Base-by-base conservation (phyloP, 1,140 invertebrate genomes). In the Magallana angulata region DNA sequence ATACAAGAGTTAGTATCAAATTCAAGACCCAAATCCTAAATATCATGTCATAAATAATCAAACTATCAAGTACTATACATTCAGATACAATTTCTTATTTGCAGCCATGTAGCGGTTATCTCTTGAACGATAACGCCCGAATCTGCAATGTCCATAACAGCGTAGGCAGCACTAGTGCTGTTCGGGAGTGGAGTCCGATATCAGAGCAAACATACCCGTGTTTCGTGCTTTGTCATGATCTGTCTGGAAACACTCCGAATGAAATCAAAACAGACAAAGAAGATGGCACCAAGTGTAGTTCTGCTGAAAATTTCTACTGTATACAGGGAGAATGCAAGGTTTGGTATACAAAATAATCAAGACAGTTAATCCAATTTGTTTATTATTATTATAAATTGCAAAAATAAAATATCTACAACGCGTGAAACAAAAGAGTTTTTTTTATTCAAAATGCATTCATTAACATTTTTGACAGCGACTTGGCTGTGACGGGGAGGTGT, bases 271-370 rank as follows among this genome's bases (percentile, higher is more conserved):
- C 81, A 9, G 80, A 89, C 16, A 83, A 87, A 18, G 58, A 85
- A 12, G 88, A 89, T 57, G 88, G 88, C 8, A 89, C 56, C 0
- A 84, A 62, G 48, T 89, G 88, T 16, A 62, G 88, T 24, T 82
- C 56, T 56, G 18, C 36, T 48, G 16, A n/a, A 1, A 89, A 87
- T 68, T 68, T 86, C 36, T 85, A 89, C 62, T 89, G 88, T 76
- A 80, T 89, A 11, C 30, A 82, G 57, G 88, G 88, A 24, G 86
- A 89, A 58, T 89, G 88, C 68, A 48, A 36, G 57, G 88, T 89
- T 87, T 12, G 82, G 14, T 24, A 24, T 24, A 24, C 24, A 24
- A 24, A 57, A 57, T 57, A 30, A 48, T 4, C 0, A 48, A 5
- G 36, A 48, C 36, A 48, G 36, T 48, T 48, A 24, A 24, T 24